These are phyloP conservation scores for Podarcis muralis DNA, from an alignment of 2,113 vertebrate genomes.

Conservation along the genomic window DNA sequence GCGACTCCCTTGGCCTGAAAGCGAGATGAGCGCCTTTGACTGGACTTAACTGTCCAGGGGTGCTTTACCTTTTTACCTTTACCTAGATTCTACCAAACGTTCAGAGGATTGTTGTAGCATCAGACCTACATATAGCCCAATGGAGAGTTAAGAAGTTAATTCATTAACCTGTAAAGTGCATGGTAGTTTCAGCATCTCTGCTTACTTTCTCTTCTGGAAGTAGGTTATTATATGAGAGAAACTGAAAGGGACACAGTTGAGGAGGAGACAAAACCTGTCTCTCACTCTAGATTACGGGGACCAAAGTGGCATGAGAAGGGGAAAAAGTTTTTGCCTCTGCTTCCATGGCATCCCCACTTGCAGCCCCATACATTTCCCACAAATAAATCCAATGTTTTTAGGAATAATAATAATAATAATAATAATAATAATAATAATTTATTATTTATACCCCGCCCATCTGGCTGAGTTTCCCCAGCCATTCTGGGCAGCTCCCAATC, in stretches of 20 bases:
- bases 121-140: background rate
- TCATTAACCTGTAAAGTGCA: background rate
- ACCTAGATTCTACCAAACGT: background rate
- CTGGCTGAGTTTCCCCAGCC: too few relatives aligned
- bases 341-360: background rate
- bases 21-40: too few relatives aligned
- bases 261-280: background rate
- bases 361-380: background rate
- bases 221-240: background rate
- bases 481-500: too few relatives aligned
- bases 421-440: too few relatives aligned
- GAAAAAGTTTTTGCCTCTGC: too few relatives aligned
- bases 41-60: too few relatives aligned
- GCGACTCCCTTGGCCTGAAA: too few relatives aligned
- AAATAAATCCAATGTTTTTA: background rate
- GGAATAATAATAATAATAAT: too few relatives aligned
- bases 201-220: background rate
- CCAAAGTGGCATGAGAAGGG: too few relatives aligned
- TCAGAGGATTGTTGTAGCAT: background rate
- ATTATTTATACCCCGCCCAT: too few relatives aligned
- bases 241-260: background rate
- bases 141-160: background rate
- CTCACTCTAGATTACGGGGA: background rate
- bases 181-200: too few relatives aligned
- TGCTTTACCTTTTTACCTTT: too few relatives aligned